Evolutionary conservation across 2,113 vertebrate species (phyloP).

Genomic region (Toxostoma redivivum): DNA sequence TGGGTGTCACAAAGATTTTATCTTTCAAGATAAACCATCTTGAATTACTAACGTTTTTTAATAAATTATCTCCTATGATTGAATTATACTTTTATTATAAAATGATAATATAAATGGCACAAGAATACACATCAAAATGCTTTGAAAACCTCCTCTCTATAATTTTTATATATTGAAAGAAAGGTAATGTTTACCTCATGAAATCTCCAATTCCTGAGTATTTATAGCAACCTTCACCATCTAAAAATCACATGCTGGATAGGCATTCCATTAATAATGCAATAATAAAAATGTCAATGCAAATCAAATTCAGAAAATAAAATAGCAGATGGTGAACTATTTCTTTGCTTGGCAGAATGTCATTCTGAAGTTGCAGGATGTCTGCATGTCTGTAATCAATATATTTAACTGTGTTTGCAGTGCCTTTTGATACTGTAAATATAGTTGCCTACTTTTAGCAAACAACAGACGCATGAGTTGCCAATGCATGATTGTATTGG

Average conservation of each 20-base stretch:
- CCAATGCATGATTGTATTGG: neutral
- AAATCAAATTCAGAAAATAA: constrained; percentile 49
- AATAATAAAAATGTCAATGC: constrained; percentile 14
- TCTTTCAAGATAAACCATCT: neutral
- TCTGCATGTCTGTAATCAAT: constrained; percentile 21
- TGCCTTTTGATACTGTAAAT: constrained; percentile 7
- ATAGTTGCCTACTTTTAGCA: neutral
- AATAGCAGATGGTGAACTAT: constrained; percentile 34
- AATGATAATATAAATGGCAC: neutral
- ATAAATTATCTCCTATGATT: neutral
- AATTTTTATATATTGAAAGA: neutral
- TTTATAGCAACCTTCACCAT: constrained; percentile 28
- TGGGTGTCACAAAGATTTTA: neutral
- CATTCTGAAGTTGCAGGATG: constrained; percentile 5
- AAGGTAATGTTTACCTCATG: neutral
- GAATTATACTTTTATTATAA: neutral
- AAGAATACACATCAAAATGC: neutral
- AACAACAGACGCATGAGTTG: neutral
- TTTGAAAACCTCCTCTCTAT: neutral
- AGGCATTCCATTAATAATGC: constrained; percentile 10
- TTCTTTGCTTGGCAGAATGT: neutral
- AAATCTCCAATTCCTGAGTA: neutral
- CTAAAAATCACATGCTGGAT: constrained; percentile 31
- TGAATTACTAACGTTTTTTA: neutral
- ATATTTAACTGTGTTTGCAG: constrained; percentile 16